A percentile compares a stretch with the other conserved stretches of the same genome.
Evolutionary conservation across 2,888 invertebrate species (phyloP).

Genomic region (Osmoderma eremita): DNA sequence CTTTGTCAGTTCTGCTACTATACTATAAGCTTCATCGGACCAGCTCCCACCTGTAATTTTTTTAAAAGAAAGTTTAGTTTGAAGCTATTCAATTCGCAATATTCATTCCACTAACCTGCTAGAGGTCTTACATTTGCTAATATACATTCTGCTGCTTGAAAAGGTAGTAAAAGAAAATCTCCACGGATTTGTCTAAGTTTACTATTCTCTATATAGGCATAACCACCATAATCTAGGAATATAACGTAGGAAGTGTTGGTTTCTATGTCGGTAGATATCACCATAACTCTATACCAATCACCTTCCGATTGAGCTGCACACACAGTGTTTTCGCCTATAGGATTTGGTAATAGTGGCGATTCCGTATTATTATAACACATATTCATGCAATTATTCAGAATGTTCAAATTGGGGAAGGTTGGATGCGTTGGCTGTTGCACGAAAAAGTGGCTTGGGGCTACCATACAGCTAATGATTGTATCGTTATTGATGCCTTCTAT

Average conservation of each 20-base stretch:
- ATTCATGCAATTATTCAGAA: slow-evolving; percentile 84
- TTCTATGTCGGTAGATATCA: slow-evolving; percentile 72
- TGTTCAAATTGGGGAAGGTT: slow-evolving; percentile 84
- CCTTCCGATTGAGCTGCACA: slow-evolving; percentile 87
- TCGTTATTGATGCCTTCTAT: slow-evolving; percentile 94
- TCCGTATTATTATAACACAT: slow-evolving; percentile 81
- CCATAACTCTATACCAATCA: slow-evolving; percentile 91
- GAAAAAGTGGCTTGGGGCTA: slow-evolving; percentile 90
- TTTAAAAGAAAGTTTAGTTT: slow-evolving; percentile 20
- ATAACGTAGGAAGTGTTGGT: slow-evolving; percentile 82
- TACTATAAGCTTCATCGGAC: slow-evolving; percentile 80
- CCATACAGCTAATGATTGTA: slow-evolving; percentile 87
- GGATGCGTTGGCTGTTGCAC: slow-evolving; percentile 96
- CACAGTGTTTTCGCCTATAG: slow-evolving; percentile 79
- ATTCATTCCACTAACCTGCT: slow-evolving; percentile 67
- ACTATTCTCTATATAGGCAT: slow-evolving; percentile 78
- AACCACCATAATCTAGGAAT: slow-evolving; percentile 96
- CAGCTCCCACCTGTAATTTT: slow-evolving; percentile 68
- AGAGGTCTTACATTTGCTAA: slow-evolving; percentile 88
- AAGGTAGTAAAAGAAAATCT: slow-evolving; percentile 94
- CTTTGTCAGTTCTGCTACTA: slow-evolving; percentile 82
- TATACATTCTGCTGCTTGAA: slow-evolving; percentile 96
- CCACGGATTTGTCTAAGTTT: slow-evolving; percentile 90
- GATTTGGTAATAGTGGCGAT: slow-evolving; percentile 83
- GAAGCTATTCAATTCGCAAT: background rate